Conservation (phyloP, 2,888 invertebrate genomes). For the Eupithecia tripunctaria region DNA sequence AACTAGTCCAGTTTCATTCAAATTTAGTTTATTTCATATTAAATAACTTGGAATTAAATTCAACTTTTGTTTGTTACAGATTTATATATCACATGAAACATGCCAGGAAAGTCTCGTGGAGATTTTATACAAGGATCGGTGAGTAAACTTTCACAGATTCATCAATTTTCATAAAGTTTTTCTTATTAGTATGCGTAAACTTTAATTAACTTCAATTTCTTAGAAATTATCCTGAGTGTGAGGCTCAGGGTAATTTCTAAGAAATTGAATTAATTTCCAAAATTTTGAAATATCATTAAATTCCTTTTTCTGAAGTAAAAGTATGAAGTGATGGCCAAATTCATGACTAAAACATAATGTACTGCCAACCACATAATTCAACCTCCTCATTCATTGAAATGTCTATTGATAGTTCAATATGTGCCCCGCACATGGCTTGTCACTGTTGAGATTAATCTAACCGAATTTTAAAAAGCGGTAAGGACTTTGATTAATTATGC, state of each 20-base stretch:
- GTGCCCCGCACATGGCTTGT: not conserved
- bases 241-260: too few relatives aligned
- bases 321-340: not conserved
- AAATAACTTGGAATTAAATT: not conserved
- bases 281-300: too few relatives aligned
- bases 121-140: not conserved
- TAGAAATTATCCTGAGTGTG: too few relatives aligned
- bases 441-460: not conserved
- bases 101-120: not conserved
- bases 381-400: not conserved
- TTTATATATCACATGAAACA: not conserved
- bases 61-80: conserved; percentile 19
- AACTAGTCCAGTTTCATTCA: not conserved
- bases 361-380: too few relatives aligned
- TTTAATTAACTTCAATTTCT: too few relatives aligned
- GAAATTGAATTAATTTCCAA: too few relatives aligned
- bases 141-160: not conserved
- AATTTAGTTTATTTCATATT: not conserved
- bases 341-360: not conserved
- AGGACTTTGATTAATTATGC: not conserved
- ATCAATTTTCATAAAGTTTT: not conserved
- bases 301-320: not conserved
- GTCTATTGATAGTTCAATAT: not conserved
- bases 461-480: not conserved
- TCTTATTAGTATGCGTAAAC: too few relatives aligned